These are phyloP conservation scores for Natator depressus DNA, from an alignment of 2,113 vertebrate genomes.

Conservation along the genomic window DNA sequence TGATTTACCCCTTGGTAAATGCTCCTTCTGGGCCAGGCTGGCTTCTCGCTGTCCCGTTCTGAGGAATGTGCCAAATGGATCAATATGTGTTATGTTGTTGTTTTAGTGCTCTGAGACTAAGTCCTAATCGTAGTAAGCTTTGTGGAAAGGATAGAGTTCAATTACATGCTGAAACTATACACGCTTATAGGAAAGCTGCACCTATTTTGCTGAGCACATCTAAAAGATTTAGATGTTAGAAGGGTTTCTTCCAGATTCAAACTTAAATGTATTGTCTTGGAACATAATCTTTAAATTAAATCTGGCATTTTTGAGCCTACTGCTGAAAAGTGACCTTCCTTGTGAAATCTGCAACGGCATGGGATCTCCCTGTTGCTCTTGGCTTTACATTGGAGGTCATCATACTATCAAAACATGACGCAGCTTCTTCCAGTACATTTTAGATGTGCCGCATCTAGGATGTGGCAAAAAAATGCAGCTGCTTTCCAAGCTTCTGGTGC, in stretches of 20 bases:
- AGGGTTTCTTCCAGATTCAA: not conserved
- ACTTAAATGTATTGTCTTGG: accelerated
- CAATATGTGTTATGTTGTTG: not conserved
- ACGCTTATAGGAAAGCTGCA: not conserved
- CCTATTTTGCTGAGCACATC: not conserved
- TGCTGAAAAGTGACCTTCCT: not conserved
- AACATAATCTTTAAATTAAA: accelerated
- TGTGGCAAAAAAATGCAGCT: constrained; percentile 3
- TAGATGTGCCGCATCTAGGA: constrained; percentile 12
- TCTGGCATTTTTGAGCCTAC: not conserved
- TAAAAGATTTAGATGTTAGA: not conserved
- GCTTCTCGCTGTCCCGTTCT: not conserved
- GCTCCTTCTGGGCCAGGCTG: not conserved
- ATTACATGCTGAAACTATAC: not conserved
- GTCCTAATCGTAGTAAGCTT: not conserved
- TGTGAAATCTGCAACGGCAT: not conserved
- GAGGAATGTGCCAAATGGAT: not conserved
- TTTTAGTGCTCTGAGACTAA: not conserved
- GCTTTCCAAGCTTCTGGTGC: constrained; percentile 45
- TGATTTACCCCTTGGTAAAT: not conserved
- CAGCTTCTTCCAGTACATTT: constrained; percentile 27
- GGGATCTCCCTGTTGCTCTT: not conserved
- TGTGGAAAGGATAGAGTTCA: not conserved
- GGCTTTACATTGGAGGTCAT: not conserved
- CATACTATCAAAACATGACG: not conserved